Conservation (phyloP, 2,888 invertebrate genomes). For the Synergus itoensis region DNA sequence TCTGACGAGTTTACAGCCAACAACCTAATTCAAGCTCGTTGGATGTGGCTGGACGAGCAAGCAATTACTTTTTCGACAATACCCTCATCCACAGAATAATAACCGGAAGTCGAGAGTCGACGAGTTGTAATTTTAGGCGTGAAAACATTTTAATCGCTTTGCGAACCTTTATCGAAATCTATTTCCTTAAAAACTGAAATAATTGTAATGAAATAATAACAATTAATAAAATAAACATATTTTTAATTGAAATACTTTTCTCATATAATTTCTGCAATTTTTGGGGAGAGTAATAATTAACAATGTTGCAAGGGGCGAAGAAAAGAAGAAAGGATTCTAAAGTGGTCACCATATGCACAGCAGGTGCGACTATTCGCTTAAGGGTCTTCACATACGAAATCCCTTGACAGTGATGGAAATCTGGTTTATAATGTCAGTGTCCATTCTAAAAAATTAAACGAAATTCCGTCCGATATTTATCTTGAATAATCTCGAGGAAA, state of each 20-base stretch:
- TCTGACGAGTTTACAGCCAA: constrained; percentile 48
- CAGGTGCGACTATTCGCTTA: neutral
- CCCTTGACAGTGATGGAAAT: constrained; percentile 35
- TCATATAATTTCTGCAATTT: neutral
- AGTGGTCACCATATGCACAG: neutral
- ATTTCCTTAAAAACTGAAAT: neutral
- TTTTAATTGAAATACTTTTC: neutral
- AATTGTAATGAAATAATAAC: neutral
- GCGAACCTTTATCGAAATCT: neutral
- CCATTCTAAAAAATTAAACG: neutral
- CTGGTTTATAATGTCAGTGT: constrained; percentile 19
- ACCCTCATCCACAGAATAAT: constrained; percentile 38
- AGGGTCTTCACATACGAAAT: constrained; percentile 4
- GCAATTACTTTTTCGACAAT: constrained; percentile 47
- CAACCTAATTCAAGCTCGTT: constrained; percentile 51
- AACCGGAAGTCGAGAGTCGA: constrained; percentile 45
- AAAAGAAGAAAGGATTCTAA: neutral
- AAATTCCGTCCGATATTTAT: constrained; percentile 2
- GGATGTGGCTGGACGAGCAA: constrained; percentile 42
- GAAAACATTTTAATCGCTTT: constrained; percentile 54
- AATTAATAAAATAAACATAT: neutral
- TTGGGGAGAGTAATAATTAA: neutral
- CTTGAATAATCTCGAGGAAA: neutral
- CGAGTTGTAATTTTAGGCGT: constrained; percentile 55
- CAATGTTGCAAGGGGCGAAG: neutral